Evolutionary conservation across 2,888 invertebrate genomes (phyloP), one percentile per base, ranked within the genome.

Genomic region (Cheilosia scutellata): DNA sequence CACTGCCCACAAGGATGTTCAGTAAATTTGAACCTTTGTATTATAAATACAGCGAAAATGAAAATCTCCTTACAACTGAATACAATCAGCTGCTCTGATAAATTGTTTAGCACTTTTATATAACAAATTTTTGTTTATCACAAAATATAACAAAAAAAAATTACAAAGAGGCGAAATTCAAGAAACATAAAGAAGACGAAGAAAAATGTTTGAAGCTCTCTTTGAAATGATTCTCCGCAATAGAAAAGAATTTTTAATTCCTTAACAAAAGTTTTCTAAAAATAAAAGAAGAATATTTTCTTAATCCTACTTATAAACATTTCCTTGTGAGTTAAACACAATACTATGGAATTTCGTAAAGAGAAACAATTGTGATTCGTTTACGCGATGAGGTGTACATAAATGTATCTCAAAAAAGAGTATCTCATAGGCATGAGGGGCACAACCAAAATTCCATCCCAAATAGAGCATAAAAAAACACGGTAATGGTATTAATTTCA

Each of bases 401-500:
- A 37, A 55, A 29, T 60, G 60, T 62, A 37, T 16, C 47, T 47
- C 13, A 47, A 11, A 55, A 78, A 78, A 78, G 78, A 63, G 78
- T 63, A 47, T 29, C 31, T 51, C 47, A 27, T 47, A 40, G 11
- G n/a, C 27, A 37, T 11, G 4, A 37, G 11, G 11, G 37, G 3
- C 44, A 16, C 13, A 13, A 16, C 6, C 5, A 51, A 62, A 62
- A 72, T 44, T 25, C 55, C 9, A 55, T 5, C 16, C 37, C 33
- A 40, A 44, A 31, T 53, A 31, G 27, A 57, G 20, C 55, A 55
- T 65, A 65, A 42, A 74, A 65, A 20, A 74, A 65, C 51, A 70
- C 70, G 49, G 47, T 78, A 87, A 87, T 74, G 83, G 88, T 90
- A 90, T 91, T 91, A 90, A 90, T 90, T 90, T 90, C 89, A 90